Evolutionary conservation across 1,140 invertebrate genomes (phyloP).

Genomic region (Cotesia glomerata): DNA sequence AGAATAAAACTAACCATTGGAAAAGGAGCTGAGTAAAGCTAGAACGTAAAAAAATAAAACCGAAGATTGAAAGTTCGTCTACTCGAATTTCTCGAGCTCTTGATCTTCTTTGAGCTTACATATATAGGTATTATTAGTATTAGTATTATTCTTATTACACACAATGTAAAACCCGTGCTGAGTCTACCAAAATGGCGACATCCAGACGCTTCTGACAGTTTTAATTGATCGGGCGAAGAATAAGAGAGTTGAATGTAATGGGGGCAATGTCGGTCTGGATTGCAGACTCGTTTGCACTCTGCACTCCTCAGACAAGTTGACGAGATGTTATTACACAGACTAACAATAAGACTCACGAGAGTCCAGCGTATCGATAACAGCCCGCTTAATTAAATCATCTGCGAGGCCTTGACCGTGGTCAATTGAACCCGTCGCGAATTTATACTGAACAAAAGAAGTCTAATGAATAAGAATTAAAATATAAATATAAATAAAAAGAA

Average conservation of each 20-base stretch:
- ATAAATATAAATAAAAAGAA: no score
- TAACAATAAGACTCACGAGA: no score
- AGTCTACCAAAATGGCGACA: conserved; percentile 16
- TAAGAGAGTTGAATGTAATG: no score
- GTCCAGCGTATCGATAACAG: no score
- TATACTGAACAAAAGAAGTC: background rate
- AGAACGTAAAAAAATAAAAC: background rate
- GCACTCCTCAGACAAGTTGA: no score
- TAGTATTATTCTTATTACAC: no score
- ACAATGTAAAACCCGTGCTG: no score
- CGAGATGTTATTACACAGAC: no score
- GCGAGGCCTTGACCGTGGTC: no score
- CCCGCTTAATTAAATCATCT: no score
- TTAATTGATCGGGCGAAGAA: conserved; percentile 28
- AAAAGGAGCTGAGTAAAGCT: background rate
- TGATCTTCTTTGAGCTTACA: conserved; percentile 11
- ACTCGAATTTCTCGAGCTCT: conserved; percentile 28
- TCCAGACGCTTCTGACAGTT: conserved; percentile 39
- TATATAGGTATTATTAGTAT: background rate
- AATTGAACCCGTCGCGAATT: background rate
- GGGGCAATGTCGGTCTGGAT: no score
- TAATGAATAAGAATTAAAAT: background rate
- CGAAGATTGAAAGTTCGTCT: conserved; percentile 19
- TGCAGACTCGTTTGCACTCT: no score
- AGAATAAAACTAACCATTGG: background rate